These are phyloP conservation scores for Graphium colonna DNA, from an alignment of 2,888 invertebrate genomes.

Conservation along the genomic window DNA sequence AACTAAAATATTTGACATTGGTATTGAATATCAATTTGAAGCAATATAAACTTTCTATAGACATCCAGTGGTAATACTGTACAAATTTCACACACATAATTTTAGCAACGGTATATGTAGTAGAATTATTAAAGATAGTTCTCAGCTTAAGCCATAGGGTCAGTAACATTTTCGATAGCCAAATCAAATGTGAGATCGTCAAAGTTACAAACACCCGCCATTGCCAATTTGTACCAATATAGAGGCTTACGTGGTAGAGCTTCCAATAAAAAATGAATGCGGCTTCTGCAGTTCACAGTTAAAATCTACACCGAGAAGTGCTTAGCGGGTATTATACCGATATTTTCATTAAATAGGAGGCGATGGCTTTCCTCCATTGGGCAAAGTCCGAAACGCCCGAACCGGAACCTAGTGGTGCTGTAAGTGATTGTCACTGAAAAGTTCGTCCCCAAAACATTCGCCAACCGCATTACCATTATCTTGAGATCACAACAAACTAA, in stretches of 20 bases:
- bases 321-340: constrained; percentile 57
- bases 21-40: no score
- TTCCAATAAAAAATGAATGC: constrained; percentile 14
- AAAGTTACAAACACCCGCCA: not conserved
- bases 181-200: not conserved
- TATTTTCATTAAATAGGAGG: constrained; percentile 70
- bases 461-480: constrained; percentile 44
- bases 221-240: not conserved
- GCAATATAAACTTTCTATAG: not conserved
- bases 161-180: not conserved
- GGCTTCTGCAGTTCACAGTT: constrained; percentile 33
- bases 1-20: no score
- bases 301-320: constrained; percentile 34
- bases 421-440: constrained; percentile 68
- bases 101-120: not conserved
- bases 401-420: constrained; percentile 69
- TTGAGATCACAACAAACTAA: constrained; percentile 70
- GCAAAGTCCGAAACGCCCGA: constrained; percentile 65
- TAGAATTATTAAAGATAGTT: constrained; percentile 7
- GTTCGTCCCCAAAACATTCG: constrained; percentile 49
- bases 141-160: constrained; percentile 1
- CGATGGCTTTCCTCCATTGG: constrained; percentile 71
- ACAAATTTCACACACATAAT: constrained; percentile 5
- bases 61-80: constrained; percentile 13
- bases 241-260: constrained; percentile 4